Base-by-base conservation (phyloP, 2,888 invertebrate genomes). In the Gortyna flavago region DNA sequence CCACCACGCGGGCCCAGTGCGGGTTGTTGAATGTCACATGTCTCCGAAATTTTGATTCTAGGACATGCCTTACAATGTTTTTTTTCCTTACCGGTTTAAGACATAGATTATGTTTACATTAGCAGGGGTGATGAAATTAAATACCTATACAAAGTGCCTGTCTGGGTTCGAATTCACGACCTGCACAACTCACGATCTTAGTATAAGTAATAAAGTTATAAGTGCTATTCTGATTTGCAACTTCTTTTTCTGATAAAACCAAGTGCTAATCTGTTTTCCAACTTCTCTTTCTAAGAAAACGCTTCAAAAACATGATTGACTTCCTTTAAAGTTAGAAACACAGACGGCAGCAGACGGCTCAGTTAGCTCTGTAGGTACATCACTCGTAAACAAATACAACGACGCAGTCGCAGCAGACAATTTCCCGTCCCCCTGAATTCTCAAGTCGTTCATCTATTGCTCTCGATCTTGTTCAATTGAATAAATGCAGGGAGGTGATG, bases 381-480 rank as follows among this genome's bases (percentile, higher is more conserved):
- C 35, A 75, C 67, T 77, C 64, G 77, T 85, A 79, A 85, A 85
- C 81, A 84, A 81, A 81, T 51, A 72, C 77, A 66, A 38, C 72
- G 82, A 75, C 68, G 72, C 78, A 80, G 79, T 78, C 65, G 77
- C 78, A 80, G 73, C 75, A 81, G 79, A 79, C 81, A 74, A 84
- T 86, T 88, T 79, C 82, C 79, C 75, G 85, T 85, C 85, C 85
- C 88, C 86, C 85, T 88, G 88, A 90, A 90, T 92, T 91, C 90
- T 91, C 90, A 91, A 93, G 92, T 91, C 91, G 91, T 92, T 93
- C 92, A 94, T 92, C 93, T 94, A 94, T 93, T 93, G 93, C 90
- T 92, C 92, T 93, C 93, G 94, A 94, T 95, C 92, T 92, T 85
- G 87, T 92, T 95, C 95, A 95, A 96, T 95, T 95, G 96, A 95